Conservation (phyloP, 2,888 invertebrate species). For the Drosophila nr. fundita region DNA sequence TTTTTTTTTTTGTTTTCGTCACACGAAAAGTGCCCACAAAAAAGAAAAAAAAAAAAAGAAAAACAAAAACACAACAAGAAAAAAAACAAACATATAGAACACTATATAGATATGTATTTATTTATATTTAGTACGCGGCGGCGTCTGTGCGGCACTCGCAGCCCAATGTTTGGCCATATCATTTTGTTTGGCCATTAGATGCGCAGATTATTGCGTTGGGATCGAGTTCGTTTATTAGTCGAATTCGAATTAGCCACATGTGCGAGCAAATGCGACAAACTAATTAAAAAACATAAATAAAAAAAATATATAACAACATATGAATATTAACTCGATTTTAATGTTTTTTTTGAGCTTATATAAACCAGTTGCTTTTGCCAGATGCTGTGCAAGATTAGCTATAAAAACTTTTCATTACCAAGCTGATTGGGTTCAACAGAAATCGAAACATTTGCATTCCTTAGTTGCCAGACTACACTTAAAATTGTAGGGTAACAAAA, state of each 20-base stretch:
- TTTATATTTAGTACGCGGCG: slow-evolving; percentile 52
- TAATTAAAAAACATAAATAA: slow-evolving; percentile 19
- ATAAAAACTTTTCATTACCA: slow-evolving; percentile 8
- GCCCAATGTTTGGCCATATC: slow-evolving; percentile 28
- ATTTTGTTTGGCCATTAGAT: slow-evolving; percentile 41
- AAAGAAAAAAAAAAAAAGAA: slow-evolving; percentile 14
- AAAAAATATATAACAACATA: neutral
- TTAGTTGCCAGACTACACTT: neutral
- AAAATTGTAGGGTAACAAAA: neutral
- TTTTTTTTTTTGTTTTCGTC: slow-evolving; percentile 47
- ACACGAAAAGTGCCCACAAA: slow-evolving; percentile 39
- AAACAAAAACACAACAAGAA: slow-evolving; percentile 25
- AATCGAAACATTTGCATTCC: neutral
- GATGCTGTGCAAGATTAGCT: neutral
- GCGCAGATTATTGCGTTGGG: slow-evolving; percentile 42
- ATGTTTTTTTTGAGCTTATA: slow-evolving; percentile 13
- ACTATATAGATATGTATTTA: slow-evolving; percentile 49
- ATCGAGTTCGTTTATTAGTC: slow-evolving; percentile 31
- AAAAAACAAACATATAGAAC: slow-evolving; percentile 44
- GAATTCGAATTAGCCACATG: slow-evolving; percentile 6
- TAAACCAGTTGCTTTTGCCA: slow-evolving; percentile 11
- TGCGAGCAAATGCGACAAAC: slow-evolving; percentile 7
- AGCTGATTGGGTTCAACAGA: neutral
- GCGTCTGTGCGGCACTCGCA: slow-evolving; percentile 17
- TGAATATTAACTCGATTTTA: neutral